Evolutionary conservation across 2,888 invertebrate genomes (phyloP), one percentile per base, ranked within the genome.

Genomic region (Mylabris sibirica): DNA sequence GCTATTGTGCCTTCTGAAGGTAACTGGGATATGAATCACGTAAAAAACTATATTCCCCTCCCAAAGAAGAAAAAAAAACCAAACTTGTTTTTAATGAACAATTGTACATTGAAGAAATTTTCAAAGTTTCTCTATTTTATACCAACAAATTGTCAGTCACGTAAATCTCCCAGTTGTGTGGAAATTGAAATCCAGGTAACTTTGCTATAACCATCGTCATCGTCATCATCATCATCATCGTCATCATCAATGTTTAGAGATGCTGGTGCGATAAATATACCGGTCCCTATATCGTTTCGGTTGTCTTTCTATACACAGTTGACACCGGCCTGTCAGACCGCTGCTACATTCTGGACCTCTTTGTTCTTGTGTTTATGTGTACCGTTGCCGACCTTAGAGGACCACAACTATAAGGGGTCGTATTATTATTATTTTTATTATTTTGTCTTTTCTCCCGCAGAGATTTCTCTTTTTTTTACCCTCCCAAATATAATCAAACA

Each of bases 271-370:
- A 80, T 80, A 80, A 79, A 73, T 74, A 78, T 79, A 79, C 76
- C 79, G 79, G 77, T 79, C 78, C 60, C 70, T 63, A 61, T 53
- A 72, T 72, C 73, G 73, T 74, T 73, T 76, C 74, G 75, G 74
- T 73, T 72, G 71, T 71, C 75, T 76, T 74, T 76, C 73, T 70
- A 73, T 75, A 74, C 74, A 76, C 77, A 74, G 80, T 80, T 81
- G 81, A 80, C 80, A 80, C 80, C 80, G 79, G 80, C 77, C 79
- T 79, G 78, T 79, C 76, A 79, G 75, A 75, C 76, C 74, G 75
- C 76, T 73, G 75, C 75, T 72, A 75, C 72, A 74, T 74, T 76
- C 75, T 75, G 76, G 76, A 65, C 72, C 24, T 73, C 76, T 79
- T 79, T 80, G 79, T 79, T 77, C 76, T 76, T 75, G 77, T 64